Evolutionary conservation across 2,113 vertebrate species (phyloP).

Genomic region (Phalacrocorax brasilianus): DNA sequence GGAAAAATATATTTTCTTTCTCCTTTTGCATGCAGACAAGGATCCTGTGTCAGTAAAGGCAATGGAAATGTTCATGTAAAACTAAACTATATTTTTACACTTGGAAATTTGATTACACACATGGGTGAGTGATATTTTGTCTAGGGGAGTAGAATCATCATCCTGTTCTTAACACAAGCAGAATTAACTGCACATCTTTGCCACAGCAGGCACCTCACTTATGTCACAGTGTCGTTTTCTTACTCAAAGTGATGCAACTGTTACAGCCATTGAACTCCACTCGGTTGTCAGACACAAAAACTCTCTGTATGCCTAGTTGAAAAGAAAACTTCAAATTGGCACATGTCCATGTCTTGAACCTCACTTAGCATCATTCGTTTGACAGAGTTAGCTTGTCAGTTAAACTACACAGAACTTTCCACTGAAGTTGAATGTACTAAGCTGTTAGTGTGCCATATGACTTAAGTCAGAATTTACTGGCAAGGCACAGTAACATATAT

Average conservation of each 20-base stretch:
- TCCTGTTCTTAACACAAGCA: background rate
- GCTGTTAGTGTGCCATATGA: background rate
- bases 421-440: background rate
- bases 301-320: background rate
- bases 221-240: background rate
- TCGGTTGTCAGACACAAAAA: background rate
- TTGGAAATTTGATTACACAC: background rate
- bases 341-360: background rate
- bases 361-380: background rate
- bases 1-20: background rate
- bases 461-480: slow-evolving; percentile 29
- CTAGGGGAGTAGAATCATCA: background rate
- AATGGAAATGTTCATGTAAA: background rate
- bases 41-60: background rate
- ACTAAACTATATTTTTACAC: background rate
- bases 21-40: background rate
- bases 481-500: background rate
- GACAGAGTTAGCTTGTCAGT: slow-evolving; percentile 15
- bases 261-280: background rate
- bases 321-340: background rate
- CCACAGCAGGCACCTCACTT: background rate
- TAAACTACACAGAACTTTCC: slow-evolving; percentile 35
- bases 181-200: background rate
- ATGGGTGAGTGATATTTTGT: background rate
- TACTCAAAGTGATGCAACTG: background rate